phyloP scores from a whole-genome alignment of 2,888 invertebrate species.

The Macropis europaea region DNA sequence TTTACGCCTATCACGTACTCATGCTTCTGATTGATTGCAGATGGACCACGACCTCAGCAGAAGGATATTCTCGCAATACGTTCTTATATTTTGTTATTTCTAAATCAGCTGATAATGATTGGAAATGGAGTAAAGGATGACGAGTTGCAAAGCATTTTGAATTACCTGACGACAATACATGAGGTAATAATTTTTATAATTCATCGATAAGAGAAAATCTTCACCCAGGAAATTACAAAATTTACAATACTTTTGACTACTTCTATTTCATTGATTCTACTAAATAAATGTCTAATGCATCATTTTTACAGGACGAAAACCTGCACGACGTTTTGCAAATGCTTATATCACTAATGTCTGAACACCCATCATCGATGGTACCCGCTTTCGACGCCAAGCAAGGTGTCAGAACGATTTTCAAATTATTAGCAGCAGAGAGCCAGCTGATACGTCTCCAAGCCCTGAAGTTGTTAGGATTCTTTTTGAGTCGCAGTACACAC shows the following conservation, averaged over 20 bases:
- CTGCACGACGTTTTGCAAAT: constrained; percentile 98
- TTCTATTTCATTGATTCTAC: no score
- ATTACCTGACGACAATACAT: constrained; percentile 98
- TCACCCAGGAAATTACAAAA: no score
- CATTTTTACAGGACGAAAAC: constrained; percentile 92
- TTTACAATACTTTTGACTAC: no score
- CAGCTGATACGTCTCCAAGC: constrained; percentile 97
- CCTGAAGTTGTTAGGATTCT: constrained; percentile 97
- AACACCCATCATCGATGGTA: constrained; percentile 99
- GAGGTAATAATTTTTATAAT: constrained; percentile 86
- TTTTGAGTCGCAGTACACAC: constrained; percentile 98
- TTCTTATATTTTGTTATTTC: constrained; percentile 95
- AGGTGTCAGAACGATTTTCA: constrained; percentile 98
- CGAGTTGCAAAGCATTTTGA: constrained; percentile 98
- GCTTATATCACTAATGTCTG: constrained; percentile 97
- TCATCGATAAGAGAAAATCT: background rate
- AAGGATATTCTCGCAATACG: constrained; percentile 97
- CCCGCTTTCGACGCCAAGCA: constrained; percentile 99
- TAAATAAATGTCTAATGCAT: background rate
- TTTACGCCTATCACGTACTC: no score
- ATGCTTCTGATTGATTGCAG: constrained; percentile 84
- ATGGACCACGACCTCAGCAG: constrained; percentile 95
- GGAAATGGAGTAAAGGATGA: constrained; percentile 99
- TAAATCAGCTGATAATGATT: constrained; percentile 97
- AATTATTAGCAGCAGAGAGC: constrained; percentile 96